Base-by-base conservation (phyloP, 2,797 vertebrate genomes). In the Betta splendens region DNA sequence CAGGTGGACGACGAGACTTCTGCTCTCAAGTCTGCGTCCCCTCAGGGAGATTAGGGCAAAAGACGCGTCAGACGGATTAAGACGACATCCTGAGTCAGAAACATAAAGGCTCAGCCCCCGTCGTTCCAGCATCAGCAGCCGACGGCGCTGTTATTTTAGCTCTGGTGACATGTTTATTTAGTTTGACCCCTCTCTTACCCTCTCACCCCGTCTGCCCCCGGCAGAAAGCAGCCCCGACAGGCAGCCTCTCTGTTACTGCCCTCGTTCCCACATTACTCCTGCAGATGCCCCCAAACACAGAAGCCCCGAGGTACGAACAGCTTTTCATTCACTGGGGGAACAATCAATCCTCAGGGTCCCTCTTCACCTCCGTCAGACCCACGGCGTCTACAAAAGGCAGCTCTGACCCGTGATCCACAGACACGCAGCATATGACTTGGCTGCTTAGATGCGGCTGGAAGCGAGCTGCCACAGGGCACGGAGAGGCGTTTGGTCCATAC, bases 191-290 rank as follows among this genome's bases (percentile, higher is more conserved):
- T 60, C 64, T 68, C 58, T 84, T 77, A 73, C 72, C 71, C 81
- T 77, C 63, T 79, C 73, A 83, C 77, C 72, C 69, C 1, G 20
- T 80, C 64, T 75, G 46, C 53, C 79, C 78, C 31, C 17, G 36
- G 26, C 77, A 63, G 62, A 79, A 80, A 72, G 77, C 55, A 77
- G 33, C 52, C 46, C 55, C 67, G 58, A 86, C 68, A 85, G 84
- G 86, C 69, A 77, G 67, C 67, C 75, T 64, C 69, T 85, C 73
- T 81, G 65, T 38, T 55, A 71, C 61, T 69, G 54, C 72, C 77
- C 71, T 72, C 49, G 86, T 89, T 89, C 90, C 86, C 90, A 90
- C 87, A 86, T 90, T 83, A 87, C 56, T 87, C 79, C 80, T 78
- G 77, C 78, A 64, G 73, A 70, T 72, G 68, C 72, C 77, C 63